These are phyloP conservation scores for Rotaria macrura DNA, from an alignment of 2,888 invertebrate genomes.

Conservation along the genomic window DNA sequence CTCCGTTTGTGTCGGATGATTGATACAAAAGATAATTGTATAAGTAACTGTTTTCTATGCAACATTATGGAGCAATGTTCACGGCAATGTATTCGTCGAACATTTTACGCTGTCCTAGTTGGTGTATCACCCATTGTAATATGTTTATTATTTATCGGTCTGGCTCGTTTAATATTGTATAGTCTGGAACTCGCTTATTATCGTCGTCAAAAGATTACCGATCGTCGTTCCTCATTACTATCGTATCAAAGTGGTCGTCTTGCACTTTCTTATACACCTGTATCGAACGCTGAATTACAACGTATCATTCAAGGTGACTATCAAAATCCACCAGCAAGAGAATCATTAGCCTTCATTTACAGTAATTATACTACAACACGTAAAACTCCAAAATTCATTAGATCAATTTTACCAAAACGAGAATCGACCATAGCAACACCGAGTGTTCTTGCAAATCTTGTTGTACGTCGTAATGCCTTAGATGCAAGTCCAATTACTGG, in stretches of 20 bases:
- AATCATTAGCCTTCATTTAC: neutral
- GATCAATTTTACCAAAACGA: neutral
- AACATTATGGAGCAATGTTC: neutral
- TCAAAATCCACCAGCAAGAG: neutral
- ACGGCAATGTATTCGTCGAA: neutral
- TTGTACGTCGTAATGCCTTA: neutral
- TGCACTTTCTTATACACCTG: conserved; percentile 2
- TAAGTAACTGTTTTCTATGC: neutral
- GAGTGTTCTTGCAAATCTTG: neutral
- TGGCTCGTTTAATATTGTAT: neutral
- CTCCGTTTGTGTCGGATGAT: neutral
- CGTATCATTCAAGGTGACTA: neutral
- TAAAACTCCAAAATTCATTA: neutral
- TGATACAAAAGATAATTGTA: neutral
- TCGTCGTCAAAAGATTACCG: neutral
- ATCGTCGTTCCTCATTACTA: neutral
- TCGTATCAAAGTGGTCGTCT: neutral
- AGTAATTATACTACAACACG: neutral
- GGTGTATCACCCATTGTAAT: neutral
- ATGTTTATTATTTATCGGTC: neutral
- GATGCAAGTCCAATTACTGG: neutral
- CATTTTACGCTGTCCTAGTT: neutral
- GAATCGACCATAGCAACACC: neutral
- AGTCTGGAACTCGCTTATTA: neutral
- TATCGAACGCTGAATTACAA: neutral